Conservation (phyloP, 1,140 invertebrate species). For the Penaeus chinensis region DNA sequence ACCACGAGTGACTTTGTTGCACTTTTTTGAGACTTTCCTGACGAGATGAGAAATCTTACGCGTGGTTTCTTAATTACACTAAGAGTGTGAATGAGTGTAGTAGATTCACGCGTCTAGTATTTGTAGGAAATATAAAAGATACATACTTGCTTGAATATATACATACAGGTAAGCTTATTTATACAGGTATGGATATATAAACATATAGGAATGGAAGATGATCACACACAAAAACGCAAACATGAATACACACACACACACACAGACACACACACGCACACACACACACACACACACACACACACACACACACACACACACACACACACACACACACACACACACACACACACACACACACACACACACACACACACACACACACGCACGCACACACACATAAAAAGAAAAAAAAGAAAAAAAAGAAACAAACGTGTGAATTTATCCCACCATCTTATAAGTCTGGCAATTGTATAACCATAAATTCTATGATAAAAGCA, state of each 20-base stretch:
- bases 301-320: neutral
- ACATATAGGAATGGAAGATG: neutral
- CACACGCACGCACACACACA: neutral
- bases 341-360: neutral
- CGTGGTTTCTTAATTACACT: too few species aligned
- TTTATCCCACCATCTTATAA: neutral
- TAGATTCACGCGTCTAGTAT: too few species aligned
- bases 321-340: slow-evolving; percentile 4
- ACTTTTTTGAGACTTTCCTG: too few species aligned
- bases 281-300: neutral
- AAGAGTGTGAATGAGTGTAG: too few species aligned
- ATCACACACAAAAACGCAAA: neutral
- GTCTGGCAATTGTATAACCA: too few species aligned
- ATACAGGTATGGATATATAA: neutral
- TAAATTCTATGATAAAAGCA: too few species aligned
- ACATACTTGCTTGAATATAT: neutral
- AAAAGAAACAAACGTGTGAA: neutral
- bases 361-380: neutral
- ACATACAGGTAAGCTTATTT: neutral
- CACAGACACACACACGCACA: neutral
- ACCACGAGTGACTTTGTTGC: too few species aligned
- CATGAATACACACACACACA: neutral
- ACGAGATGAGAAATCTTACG: too few species aligned
- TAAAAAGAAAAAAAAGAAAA: too few species aligned
- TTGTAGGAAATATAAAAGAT: neutral